Evolutionary conservation across 2,113 vertebrate genomes (phyloP).

Genomic region (Callospermophilus lateralis): DNA sequence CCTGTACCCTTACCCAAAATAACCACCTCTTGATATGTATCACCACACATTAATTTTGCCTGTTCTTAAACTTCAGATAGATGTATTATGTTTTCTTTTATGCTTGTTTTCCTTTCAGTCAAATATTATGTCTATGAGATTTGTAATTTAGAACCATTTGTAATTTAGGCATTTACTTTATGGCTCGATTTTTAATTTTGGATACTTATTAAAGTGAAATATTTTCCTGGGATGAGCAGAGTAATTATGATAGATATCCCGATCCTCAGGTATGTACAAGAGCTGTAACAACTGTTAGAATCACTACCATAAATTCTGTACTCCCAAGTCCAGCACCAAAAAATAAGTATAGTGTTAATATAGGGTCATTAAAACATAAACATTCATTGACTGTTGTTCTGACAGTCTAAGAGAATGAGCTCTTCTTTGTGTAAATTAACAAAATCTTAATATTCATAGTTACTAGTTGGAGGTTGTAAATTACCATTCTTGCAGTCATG

Average conservation of each 20-base stretch:
- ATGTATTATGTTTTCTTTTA: not conserved
- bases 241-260: not conserved
- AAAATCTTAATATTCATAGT: constrained; percentile 64
- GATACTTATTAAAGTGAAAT: not conserved
- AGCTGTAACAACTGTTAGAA: not conserved
- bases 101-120: not conserved
- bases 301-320: not conserved
- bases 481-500: constrained; percentile 71
- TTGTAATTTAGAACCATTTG: not conserved
- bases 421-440: constrained; percentile 60
- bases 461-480: constrained; percentile 74
- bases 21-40: not conserved
- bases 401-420: not conserved
- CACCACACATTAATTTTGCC: not conserved
- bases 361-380: constrained; percentile 13
- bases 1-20: not conserved
- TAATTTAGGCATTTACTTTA: constrained; percentile 14
- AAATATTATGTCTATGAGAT: not conserved
- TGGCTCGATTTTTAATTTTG: not conserved
- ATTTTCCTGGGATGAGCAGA: not conserved
- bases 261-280: not conserved
- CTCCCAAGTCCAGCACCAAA: not conserved
- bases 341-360: not conserved
- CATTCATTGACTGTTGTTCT: constrained; percentile 13
- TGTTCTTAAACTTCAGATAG: not conserved